These are phyloP conservation scores for Galerucella calmariensis DNA, from an alignment of 2,888 invertebrate species.

Conservation along the genomic window DNA sequence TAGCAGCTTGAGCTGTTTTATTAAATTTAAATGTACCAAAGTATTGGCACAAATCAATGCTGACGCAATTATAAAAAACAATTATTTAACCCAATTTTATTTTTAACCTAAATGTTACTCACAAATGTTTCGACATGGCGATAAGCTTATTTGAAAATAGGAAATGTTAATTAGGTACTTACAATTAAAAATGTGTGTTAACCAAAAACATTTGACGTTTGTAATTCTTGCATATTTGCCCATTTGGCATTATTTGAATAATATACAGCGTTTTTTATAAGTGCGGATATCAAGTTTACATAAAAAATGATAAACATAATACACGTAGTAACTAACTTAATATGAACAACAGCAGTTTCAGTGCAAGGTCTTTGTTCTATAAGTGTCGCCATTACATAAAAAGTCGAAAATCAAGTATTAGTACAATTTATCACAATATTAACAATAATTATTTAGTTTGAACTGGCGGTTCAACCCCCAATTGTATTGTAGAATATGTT, in stretches of 20 bases:
- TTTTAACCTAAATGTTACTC: constrained; percentile 3
- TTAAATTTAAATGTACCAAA: neutral
- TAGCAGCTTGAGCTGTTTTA: neutral
- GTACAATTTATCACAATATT: neutral
- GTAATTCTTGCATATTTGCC: neutral
- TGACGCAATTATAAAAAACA: neutral
- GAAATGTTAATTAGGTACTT: constrained; percentile 9
- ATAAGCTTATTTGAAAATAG: constrained; percentile 4
- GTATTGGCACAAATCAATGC: neutral
- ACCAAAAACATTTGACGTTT: constrained; percentile 4
- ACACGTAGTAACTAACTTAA: constrained; percentile 1
- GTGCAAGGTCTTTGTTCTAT: constrained; percentile 42
- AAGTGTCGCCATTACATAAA: constrained; percentile 41
- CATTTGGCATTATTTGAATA: neutral
- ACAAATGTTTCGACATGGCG: constrained; percentile 8
- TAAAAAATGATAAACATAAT: neutral
- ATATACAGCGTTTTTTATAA: neutral
- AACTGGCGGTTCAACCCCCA: constrained; percentile 60
- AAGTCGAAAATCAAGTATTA: constrained; percentile 8
- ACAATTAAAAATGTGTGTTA: neutral
- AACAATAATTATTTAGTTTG: constrained; percentile 54
- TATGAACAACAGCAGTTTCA: constrained; percentile 25
- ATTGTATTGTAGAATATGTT: constrained; percentile 64
- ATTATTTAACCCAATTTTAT: neutral
- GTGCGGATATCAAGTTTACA: neutral